These are phyloP conservation scores for Heliconius congener DNA, from an alignment of 1,140 invertebrate species.

Conservation along the genomic window DNA sequence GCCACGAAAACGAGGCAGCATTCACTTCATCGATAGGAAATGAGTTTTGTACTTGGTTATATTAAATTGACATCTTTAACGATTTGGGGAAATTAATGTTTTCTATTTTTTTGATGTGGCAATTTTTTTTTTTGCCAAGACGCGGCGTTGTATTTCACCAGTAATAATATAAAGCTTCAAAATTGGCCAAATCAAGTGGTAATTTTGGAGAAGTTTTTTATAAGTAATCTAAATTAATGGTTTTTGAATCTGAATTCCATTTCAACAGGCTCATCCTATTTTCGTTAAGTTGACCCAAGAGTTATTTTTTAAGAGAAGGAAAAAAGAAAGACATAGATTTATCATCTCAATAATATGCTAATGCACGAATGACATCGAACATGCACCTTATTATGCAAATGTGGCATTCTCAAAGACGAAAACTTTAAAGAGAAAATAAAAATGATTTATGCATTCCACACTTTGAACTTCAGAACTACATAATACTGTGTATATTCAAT, in stretches of 20 bases:
- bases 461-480: not conserved
- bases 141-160: too few relatives aligned
- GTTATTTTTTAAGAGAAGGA: too few relatives aligned
- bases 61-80: not conserved
- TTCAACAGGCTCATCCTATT: too few relatives aligned
- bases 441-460: constrained; percentile 11
- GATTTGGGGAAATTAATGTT: not conserved
- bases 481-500: not conserved
- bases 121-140: not conserved
- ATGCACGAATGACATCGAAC: constrained; percentile 5
- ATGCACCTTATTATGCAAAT: constrained; percentile 11
- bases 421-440: not conserved
- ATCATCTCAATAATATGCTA: constrained; percentile 3
- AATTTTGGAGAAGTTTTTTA: too few relatives aligned
- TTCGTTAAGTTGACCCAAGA: too few relatives aligned
- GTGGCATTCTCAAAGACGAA: not conserved
- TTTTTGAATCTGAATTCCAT: too few relatives aligned
- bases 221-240: too few relatives aligned
- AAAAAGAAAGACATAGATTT: not conserved
- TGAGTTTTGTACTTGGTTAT: not conserved
- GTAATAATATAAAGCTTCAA: too few relatives aligned
- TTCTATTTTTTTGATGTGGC: not conserved
- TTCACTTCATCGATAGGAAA: not conserved
- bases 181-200: too few relatives aligned
- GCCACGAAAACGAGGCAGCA: not conserved